A percentile compares a stretch with the other conserved stretches of the same genome.
Conservation (phyloP, 2,888 invertebrate genomes). For the Coelinius sp. region DNA sequence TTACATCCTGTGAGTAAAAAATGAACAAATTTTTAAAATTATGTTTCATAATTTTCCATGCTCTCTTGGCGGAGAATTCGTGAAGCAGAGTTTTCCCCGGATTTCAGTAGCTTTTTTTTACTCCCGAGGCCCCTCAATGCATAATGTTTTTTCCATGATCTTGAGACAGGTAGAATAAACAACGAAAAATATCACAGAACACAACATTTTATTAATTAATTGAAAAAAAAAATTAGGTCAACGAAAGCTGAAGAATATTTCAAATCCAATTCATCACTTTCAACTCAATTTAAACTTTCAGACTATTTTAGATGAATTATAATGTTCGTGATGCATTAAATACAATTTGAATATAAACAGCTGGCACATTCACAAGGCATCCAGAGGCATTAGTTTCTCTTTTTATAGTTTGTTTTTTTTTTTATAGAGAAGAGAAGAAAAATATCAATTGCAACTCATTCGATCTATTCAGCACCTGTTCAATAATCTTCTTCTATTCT, state of each 20-base stretch:
- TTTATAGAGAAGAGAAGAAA: constrained; percentile 18
- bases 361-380: constrained; percentile 68
- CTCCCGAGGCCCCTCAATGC: no score
- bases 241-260: no score
- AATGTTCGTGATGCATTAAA: constrained; percentile 20
- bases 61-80: no score
- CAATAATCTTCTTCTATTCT: not conserved
- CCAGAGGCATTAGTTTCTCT: constrained; percentile 59
- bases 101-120: no score
- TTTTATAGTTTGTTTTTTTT: constrained; percentile 34
- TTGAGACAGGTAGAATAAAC: not conserved
- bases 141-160: no score
- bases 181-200: not conserved
- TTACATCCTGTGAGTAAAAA: no score
- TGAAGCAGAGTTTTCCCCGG: no score
- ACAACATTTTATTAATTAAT: constrained; percentile 7
- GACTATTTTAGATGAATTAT: not conserved
- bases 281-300: no score
- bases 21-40: no score
- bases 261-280: no score
- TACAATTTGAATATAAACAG: constrained; percentile 63
- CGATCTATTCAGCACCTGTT: constrained; percentile 30
- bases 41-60: no score
- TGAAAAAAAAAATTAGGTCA: no score
- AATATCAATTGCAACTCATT: not conserved